These are phyloP conservation scores for Halocynthia roretzi DNA, from an alignment of 23 tunicate species.

Conservation along the genomic window DNA sequence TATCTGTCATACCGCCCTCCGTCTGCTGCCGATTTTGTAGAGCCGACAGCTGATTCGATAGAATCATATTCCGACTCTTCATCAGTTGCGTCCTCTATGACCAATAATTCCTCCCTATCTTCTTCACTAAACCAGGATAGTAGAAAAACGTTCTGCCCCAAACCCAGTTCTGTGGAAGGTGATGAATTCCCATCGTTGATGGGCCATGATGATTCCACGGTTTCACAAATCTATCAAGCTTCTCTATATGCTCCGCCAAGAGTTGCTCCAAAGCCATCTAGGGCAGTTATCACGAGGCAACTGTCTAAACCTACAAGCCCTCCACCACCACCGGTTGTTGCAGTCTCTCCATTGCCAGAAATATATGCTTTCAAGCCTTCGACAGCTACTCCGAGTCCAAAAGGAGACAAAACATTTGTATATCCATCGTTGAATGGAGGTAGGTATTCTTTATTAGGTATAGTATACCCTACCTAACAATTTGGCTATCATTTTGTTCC, in stretches of 20 bases:
- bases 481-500: no score
- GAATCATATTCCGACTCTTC: constrained; percentile 27
- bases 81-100: constrained; percentile 32
- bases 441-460: background rate
- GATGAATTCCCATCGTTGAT: background rate
- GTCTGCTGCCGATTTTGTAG: constrained; percentile 36
- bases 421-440: background rate
- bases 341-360: background rate
- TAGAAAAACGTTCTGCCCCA: background rate
- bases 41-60: constrained; percentile 25
- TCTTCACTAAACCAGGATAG: background rate
- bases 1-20: constrained; percentile 36
- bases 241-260: constrained; percentile 18
- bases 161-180: background rate
- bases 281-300: constrained; percentile 4
- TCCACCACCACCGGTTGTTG: background rate
- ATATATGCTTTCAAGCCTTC: background rate
- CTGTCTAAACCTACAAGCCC: constrained; percentile 16
- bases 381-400: background rate
- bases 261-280: constrained; percentile 23
- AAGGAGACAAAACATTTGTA: background rate
- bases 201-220: background rate
- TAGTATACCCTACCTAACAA: background rate
- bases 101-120: background rate
- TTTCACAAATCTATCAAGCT: background rate